Evolutionary conservation across 2,888 invertebrate genomes (phyloP), one percentile per base, ranked within the genome.

Genomic region (Hoplodrina ambigua): DNA sequence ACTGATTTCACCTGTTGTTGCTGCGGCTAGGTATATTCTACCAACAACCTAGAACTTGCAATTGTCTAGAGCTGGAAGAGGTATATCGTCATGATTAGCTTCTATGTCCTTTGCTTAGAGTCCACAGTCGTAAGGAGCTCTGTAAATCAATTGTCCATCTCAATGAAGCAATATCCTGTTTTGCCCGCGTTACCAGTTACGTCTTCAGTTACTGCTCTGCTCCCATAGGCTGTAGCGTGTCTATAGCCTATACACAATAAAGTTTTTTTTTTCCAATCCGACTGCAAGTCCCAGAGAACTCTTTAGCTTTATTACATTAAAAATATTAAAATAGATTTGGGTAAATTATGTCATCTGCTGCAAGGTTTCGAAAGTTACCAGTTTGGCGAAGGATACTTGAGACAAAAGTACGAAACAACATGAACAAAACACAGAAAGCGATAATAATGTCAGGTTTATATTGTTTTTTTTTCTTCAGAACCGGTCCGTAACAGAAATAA

Each of bases 401-500:
- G n/a, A 71, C 54, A 33, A 19, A 74, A 20, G 33, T 25, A n/a
- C 52, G 44, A 57, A 56, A 50, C 37, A 59, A 55, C 41, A 25
- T 46, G 20, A 37, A 44, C 49, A 53, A n/a, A 54, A 56, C 61
- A 54, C 33, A 37, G 50, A 73, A 52, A 60, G 59, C 56, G 55
- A 69, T 77, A 77, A 77, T 52, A 52, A 57, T 61, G 60, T 44
- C 78, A 61, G 57, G 20, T 70, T 61, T 50, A 55, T 58, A 55
- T 69, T 73, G 50, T 65, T 57, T 70, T 55, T 59, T 61, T 72
- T 55, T 63, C 59, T 54, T 64, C 46, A 65, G 41, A 62, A 75
- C 78, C 60, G 65, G 81, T 81, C 15, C 25, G 10, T 46, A 50
- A 53, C 52, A 53, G 56, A 75, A 83, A 75, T 81, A 81, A 65